Percentiles rank a stretch among this genome's conserved stretches.
Evolutionary conservation across 2,113 vertebrate species (phyloP).

Genomic region (Lipotes vexillifer): DNA sequence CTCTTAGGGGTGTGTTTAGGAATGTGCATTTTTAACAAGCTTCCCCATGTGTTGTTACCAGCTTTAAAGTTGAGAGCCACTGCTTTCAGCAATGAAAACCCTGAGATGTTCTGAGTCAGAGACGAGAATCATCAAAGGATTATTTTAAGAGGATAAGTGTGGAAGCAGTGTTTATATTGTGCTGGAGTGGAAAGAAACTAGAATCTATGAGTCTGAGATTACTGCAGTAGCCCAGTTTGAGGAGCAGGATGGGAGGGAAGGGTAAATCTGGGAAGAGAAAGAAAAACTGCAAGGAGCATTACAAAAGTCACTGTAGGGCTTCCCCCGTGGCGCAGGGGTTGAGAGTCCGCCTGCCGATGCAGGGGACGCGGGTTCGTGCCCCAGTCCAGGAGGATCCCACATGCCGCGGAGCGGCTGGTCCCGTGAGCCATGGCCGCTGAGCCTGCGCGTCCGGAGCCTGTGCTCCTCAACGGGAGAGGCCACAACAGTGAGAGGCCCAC

Average conservation of each 20-base stretch:
- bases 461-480: too few relatives aligned
- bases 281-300: neutral
- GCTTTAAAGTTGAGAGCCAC: neutral
- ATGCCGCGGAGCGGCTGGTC: too few relatives aligned
- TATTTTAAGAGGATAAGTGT: neutral
- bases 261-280: neutral
- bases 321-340: too few relatives aligned
- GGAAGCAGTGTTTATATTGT: neutral
- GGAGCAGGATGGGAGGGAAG: neutral
- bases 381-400: too few relatives aligned
- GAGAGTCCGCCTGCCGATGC: too few relatives aligned
- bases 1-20: neutral
- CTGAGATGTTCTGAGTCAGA: neutral
- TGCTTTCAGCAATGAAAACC: neutral
- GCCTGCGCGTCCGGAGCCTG: too few relatives aligned
- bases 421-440: too few relatives aligned
- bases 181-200: neutral
- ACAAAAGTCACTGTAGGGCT: neutral
- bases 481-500: too few relatives aligned
- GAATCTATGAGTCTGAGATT: neutral
- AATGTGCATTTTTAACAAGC: conserved; percentile 13
- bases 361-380: too few relatives aligned
- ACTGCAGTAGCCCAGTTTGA: neutral
- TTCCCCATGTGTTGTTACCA: neutral
- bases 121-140: neutral